Evolutionary conservation across 2,113 vertebrate species (phyloP).

Genomic region (Notiomystis cincta): DNA sequence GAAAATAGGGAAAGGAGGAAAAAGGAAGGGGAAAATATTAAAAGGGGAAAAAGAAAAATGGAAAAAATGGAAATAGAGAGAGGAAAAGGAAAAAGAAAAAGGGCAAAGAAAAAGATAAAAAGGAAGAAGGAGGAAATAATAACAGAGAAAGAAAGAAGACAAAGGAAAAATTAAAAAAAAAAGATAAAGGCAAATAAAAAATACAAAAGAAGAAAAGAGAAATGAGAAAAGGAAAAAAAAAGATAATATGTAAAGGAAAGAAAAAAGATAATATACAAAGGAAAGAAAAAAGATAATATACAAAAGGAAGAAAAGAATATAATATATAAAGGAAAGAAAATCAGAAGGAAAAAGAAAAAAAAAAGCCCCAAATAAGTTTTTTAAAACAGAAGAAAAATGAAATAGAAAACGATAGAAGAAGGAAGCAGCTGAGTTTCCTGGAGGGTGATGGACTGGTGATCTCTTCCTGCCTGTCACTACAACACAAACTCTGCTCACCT

Average conservation of each 20-base stretch:
- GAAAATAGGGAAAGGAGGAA: too few species aligned
- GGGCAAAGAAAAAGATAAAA: too few species aligned
- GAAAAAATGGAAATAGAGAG: accelerated
- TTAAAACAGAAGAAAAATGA: neutral
- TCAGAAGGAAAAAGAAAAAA: too few species aligned
- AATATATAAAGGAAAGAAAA: neutral
- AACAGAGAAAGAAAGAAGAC: neutral
- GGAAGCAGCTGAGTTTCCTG: accelerated
- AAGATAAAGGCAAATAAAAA: neutral
- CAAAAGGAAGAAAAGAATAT: neutral
- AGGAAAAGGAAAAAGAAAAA: too few species aligned
- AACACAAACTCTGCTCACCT: accelerated
- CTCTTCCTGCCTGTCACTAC: neutral
- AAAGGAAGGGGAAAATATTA: too few species aligned
- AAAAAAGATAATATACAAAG: neutral
- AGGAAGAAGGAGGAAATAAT: neutral
- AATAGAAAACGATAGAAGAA: neutral
- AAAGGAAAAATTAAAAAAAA: neutral
- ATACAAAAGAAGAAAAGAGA: neutral
- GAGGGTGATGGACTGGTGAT: accelerated
- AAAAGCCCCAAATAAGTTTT: neutral
- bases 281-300: too few species aligned
- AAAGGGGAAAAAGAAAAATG: accelerated
- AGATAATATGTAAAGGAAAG: accelerated
- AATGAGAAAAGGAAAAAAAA: accelerated